Evolutionary conservation across 2,797 vertebrate species (phyloP).

Genomic region (Xiphorhynchus erythropygius): DNA sequence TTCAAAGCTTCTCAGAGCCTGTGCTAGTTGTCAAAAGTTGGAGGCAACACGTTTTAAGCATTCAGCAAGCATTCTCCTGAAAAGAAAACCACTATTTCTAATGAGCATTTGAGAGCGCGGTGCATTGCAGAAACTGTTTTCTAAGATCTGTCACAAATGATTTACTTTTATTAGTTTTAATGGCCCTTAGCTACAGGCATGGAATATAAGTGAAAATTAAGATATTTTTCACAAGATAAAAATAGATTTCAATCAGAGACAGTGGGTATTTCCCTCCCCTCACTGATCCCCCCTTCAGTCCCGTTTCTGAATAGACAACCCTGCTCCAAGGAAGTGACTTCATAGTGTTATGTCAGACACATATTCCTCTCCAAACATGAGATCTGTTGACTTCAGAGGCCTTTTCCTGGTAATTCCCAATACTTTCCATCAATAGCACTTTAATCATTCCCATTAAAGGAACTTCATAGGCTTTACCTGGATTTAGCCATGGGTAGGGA

Average conservation of each 20-base stretch:
- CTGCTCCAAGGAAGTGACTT: slow-evolving; percentile 1
- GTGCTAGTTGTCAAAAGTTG: slow-evolving; percentile 73
- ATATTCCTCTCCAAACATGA: background rate
- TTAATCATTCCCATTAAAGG: background rate
- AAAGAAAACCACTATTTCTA: slow-evolving; percentile 77
- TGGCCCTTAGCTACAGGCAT: slow-evolving; percentile 76
- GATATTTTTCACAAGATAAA: slow-evolving; percentile 78
- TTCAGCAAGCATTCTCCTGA: slow-evolving; percentile 71
- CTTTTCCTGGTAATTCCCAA: background rate
- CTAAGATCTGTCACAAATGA: slow-evolving; percentile 82
- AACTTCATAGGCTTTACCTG: background rate
- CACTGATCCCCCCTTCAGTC: background rate
- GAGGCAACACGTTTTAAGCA: slow-evolving; percentile 72
- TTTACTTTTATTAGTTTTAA: slow-evolving; percentile 84
- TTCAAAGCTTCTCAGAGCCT: slow-evolving; percentile 71
- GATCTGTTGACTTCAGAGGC: background rate
- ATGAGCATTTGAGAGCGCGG: slow-evolving; percentile 69
- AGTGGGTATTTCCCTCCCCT: slow-evolving; percentile 10
- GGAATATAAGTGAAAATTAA: slow-evolving; percentile 83
- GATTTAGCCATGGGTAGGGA: background rate
- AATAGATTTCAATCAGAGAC: slow-evolving; percentile 69
- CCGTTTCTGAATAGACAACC: background rate
- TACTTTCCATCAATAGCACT: background rate
- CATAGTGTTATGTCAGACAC: background rate
- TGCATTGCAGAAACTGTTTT: slow-evolving; percentile 77